Base-by-base conservation (phyloP, 2,797 vertebrate species). In the Sebastes trivittatus region DNA sequence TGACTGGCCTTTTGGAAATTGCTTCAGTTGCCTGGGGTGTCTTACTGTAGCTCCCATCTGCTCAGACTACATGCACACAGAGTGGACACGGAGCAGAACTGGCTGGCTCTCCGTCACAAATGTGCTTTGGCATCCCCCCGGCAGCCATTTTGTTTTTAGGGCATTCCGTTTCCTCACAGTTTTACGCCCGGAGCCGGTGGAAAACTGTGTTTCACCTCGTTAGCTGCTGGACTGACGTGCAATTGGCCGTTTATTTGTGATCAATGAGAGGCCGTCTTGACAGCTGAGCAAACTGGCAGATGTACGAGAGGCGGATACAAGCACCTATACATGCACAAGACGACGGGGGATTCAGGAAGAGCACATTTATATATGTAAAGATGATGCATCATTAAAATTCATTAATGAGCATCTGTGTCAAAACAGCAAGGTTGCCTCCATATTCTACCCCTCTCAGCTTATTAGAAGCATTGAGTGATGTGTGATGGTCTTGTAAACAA, bases 11-110 rank as follows among this genome's bases (percentile, higher is more conserved):
- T 93, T 94, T 92, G 87, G 88, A 93, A 90, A 92, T 88, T 81
- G 87, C 78, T 83, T 80, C 65, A 82, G 87, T 88, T 88, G 92
- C 93, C 92, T 77, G 86, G 81, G 87, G 93, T 87, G 85, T 83
- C 87, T 84, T 88, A 85, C 84, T 91, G 89, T 85, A 88, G 81
- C 85, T 83, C 83, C 89, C 93, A 94, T 94, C 92, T 95, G 92
- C 83, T 92, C 84, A 70, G 72, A 89, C 86, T 78, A 83, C 88
- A 86, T 79, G 85, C 75, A 83, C 83, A 87, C 73, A 80, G 85
- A 87, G 88, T 82, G 85, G 88, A 93, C 88, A 81, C 54, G 9
- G 77, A 81, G 85, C 78, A 72, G 80, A 68, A 73, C 79, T 77
- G 73, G 72, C 80, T 79, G 69, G 70, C 74, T 87, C 83, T 54